These are phyloP conservation scores for Leptothorax acervorum DNA, from an alignment of 2,888 invertebrate genomes.

Conservation along the genomic window DNA sequence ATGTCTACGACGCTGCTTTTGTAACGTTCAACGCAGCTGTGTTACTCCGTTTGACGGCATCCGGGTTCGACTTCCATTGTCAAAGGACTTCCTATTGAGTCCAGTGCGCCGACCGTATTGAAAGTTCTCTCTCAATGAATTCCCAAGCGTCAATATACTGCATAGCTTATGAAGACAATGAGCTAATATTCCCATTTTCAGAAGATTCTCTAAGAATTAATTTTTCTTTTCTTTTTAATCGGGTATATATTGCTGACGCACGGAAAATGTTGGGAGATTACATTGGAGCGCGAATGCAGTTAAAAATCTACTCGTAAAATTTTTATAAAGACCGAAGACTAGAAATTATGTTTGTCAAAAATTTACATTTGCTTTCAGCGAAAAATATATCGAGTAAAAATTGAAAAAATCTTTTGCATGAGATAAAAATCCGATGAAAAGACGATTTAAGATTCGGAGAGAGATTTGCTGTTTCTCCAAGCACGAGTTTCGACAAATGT, in stretches of 20 bases:
- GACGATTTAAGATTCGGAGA: neutral
- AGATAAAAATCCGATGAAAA: neutral
- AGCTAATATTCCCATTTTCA: constrained; percentile 49
- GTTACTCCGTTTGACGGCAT: constrained; percentile 61
- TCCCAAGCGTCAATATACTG: constrained; percentile 56
- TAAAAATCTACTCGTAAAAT: neutral
- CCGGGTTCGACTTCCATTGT: constrained; percentile 65
- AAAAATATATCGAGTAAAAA: neutral
- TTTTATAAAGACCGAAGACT: neutral
- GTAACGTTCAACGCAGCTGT: constrained; percentile 45
- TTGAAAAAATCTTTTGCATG: neutral
- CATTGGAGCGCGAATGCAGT: neutral
- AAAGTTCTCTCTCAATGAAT: constrained; percentile 68
- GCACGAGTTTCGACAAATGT: neutral
- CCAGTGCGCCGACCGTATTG: constrained; percentile 63
- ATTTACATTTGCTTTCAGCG: neutral
- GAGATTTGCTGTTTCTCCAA: neutral
- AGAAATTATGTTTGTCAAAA: neutral
- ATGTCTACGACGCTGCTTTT: constrained; percentile 30
- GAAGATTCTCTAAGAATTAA: constrained; percentile 53
- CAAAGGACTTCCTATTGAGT: constrained; percentile 66
- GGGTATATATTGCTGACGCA: constrained; percentile 58
- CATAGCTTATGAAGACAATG: constrained; percentile 65
- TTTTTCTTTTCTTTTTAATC: constrained; percentile 69
- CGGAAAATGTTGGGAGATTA: neutral